Evolutionary conservation across 2,797 vertebrate species (phyloP), one percentile per base, ranked within the genome.

Genomic region (Meda fulgida): DNA sequence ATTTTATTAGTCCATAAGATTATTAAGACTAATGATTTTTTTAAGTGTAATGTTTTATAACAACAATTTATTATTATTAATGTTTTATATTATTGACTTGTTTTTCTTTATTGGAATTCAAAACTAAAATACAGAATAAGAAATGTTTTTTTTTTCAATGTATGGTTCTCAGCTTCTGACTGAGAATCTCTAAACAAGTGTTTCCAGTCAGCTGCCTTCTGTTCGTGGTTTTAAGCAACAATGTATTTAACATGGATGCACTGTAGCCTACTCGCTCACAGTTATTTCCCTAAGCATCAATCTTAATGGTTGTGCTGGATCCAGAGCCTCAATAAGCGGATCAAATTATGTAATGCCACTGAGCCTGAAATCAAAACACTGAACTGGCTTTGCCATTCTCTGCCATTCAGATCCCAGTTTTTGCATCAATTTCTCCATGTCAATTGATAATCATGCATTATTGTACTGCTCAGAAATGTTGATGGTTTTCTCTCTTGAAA

Each of bases 161-260:
- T 16, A 36, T 31, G 31, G 16, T 66, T 53, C 31, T 31, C 34
- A n/a, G 63, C 3, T 51, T 8, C 21, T 66, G 29, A 51, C 58
- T 21, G 77, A 53, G 29, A 81, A 60, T 60, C 11, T 60, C 11
- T n/a, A 34, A 83, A 75, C 40, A 48, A 60, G 51, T 29, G 31
- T 83, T 83, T 83, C 38, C 40, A 46, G 55, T 29, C 55, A 48
- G 55, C 21, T 82, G 53, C 53, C n/a, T 63, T 82, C 55, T 73
- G 38, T 82, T 72, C 6, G 9, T 36, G 55, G 31, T 75, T 36
- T 73, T 76, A 65, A 65, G 21, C 43, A 66, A 26, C 40, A 36
- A 83, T 83, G 40, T 73, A 23, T 81, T 65, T 58, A 53, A n/a
- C 21, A 55, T 67, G 81, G 51, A 51, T 36, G n/a, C 60, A 53